Conservation (phyloP, 2,113 vertebrate genomes). For the Oreocharis arfaki region DNA sequence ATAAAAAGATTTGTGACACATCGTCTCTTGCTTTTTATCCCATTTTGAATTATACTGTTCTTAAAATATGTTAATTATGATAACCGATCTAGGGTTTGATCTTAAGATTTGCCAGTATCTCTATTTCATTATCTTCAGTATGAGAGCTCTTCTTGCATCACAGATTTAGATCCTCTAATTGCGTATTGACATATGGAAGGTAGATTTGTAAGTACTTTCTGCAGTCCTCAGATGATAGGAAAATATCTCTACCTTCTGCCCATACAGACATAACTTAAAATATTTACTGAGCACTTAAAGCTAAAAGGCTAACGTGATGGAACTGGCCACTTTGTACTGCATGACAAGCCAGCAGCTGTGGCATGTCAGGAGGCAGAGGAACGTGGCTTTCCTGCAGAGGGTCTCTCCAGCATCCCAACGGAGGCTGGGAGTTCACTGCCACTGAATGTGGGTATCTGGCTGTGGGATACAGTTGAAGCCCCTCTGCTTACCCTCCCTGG, state of each 20-base stretch:
- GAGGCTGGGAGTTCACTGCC: no score
- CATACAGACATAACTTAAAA: constrained; percentile 39
- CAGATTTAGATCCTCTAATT: constrained; percentile 37
- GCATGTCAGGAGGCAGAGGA: background rate
- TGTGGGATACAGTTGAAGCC: background rate
- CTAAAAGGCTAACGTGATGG: constrained; percentile 31
- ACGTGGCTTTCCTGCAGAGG: background rate
- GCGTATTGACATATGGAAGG: constrained; percentile 53
- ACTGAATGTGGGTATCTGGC: background rate
- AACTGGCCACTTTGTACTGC: constrained; percentile 25
- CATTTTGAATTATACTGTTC: constrained; percentile 44
- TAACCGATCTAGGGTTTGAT: constrained; percentile 49
- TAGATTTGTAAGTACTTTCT: constrained; percentile 38
- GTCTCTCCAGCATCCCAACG: background rate
- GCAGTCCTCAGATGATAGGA: background rate
- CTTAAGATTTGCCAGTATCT: constrained; percentile 43
- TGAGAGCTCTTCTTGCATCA: constrained; percentile 26
- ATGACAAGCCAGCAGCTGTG: background rate
- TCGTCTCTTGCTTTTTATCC: constrained; percentile 37
- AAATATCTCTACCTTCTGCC: constrained; percentile 47
- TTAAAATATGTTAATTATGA: constrained; percentile 55
- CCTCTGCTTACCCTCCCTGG: background rate
- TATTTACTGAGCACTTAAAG: constrained; percentile 45
- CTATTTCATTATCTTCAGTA: background rate
- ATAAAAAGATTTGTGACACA: constrained; percentile 15